Conservation (phyloP, 1,140 invertebrate genomes). For the Oreohelix idahoensis region DNA sequence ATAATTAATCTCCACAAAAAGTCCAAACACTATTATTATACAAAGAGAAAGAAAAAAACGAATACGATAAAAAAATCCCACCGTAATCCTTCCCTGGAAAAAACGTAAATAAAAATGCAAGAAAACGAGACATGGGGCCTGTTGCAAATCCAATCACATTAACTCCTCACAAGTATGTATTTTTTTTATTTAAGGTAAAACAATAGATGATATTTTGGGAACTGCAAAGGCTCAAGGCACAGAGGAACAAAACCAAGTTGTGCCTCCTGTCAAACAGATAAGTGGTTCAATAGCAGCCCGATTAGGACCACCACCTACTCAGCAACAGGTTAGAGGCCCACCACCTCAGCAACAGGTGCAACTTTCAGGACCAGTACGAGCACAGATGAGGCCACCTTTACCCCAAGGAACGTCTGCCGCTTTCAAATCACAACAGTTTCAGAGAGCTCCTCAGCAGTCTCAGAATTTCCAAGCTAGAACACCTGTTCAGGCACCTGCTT, state of each 20-base stretch:
- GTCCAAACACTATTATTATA: too few species aligned
- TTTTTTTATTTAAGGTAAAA: slow-evolving; percentile 9
- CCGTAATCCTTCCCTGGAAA: too few species aligned
- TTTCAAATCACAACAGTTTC: not conserved
- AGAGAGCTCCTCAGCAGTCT: not conserved
- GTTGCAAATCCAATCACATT: too few species aligned
- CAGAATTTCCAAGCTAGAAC: not conserved
- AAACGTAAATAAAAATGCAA: too few species aligned
- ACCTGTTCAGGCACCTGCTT: not conserved
- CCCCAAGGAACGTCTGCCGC: not conserved
- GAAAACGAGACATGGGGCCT: too few species aligned
- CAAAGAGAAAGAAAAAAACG: too few species aligned
- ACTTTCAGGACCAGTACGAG: not conserved
- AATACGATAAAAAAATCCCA: too few species aligned
- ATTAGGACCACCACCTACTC: slow-evolving; percentile 24
- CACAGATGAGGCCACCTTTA: not conserved
- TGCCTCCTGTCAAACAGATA: not conserved
- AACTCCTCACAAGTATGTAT: too few species aligned
- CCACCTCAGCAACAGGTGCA: not conserved
- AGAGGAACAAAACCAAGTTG: not conserved
- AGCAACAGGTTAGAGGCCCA: not conserved
- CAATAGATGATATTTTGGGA: slow-evolving; percentile 13
- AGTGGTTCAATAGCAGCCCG: not conserved
- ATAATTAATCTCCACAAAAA: too few species aligned
- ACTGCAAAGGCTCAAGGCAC: not conserved